Percentiles rank a stretch among this genome's conserved stretches.
Conservation (phyloP, 2,113 vertebrate genomes). For the Pavo muticus region DNA sequence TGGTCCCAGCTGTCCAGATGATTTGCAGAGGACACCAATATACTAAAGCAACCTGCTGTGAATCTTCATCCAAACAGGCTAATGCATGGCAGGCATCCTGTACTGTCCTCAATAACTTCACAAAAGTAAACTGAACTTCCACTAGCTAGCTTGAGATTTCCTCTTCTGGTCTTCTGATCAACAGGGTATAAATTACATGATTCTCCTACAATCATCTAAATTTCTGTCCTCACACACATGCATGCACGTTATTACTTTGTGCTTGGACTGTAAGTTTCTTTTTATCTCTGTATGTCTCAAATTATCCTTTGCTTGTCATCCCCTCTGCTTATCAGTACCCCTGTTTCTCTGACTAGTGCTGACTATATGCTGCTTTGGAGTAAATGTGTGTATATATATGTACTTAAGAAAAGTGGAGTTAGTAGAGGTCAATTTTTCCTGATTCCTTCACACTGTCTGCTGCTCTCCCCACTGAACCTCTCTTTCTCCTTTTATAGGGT, state of each 20-base stretch:
- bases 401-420: background rate
- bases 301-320: background rate
- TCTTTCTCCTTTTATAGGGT: background rate
- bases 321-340: background rate
- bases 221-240: background rate
- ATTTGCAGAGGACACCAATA: constrained; percentile 88
- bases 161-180: constrained; percentile 46
- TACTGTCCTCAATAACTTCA: constrained; percentile 57
- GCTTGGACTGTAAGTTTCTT: background rate
- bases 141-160: constrained; percentile 11
- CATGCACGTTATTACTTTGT: background rate
- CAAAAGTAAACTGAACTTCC: constrained; percentile 68
- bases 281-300: background rate
- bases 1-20: constrained; percentile 90
- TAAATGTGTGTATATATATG: background rate
- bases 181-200: constrained; percentile 38
- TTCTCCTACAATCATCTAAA: background rate
- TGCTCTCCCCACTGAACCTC: background rate
- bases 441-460: background rate
- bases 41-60: constrained; percentile 87
- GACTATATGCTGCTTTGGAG: background rate
- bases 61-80: constrained; percentile 83
- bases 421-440: background rate
- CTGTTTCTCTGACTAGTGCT: background rate
- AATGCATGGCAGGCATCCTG: constrained; percentile 85